phyloP scores from a whole-genome alignment of 2,888 invertebrate genomes.

The Pollenia amentaria region DNA sequence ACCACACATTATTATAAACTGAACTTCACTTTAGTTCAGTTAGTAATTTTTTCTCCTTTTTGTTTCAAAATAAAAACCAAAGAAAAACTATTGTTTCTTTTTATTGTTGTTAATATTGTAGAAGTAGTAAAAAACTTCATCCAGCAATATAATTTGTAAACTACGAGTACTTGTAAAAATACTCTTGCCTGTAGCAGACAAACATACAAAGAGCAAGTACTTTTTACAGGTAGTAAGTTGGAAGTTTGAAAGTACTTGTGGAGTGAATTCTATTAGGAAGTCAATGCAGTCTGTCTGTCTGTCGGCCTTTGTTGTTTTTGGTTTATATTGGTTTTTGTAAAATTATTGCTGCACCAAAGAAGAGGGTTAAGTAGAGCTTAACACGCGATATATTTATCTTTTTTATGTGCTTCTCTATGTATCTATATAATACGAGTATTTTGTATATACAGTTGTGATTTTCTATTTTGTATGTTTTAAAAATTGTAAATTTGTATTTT shows the following conservation, averaged over 20 bases:
- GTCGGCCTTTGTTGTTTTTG: background rate
- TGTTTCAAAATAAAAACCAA: background rate
- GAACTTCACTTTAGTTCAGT: slow-evolving; percentile 44
- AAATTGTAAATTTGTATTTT: background rate
- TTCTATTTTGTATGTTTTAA: background rate
- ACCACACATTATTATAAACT: slow-evolving; percentile 57
- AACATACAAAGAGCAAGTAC: background rate
- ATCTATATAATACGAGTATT: background rate
- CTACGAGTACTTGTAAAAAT: slow-evolving; percentile 1
- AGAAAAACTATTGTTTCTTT: slow-evolving; percentile 17
- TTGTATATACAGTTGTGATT: background rate
- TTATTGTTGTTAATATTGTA: background rate
- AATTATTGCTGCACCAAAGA: slow-evolving; percentile 39
- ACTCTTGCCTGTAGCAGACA: background rate
- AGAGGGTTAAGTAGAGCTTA: slow-evolving; percentile 56
- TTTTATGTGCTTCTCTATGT: background rate
- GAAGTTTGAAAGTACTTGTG: background rate
- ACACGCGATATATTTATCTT: slow-evolving; percentile 53
- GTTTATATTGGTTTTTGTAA: background rate
- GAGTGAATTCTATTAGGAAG: slow-evolving; percentile 59
- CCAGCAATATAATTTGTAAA: slow-evolving; percentile 13
- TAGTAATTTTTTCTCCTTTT: too few relatives aligned
- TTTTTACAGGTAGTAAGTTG: background rate
- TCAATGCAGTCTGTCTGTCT: slow-evolving; percentile 16
- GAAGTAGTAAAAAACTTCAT: slow-evolving; percentile 8